These are phyloP conservation scores for Cliona cf. orientalis DNA, from an alignment of 37 sponge, comb jelly and placozoan genomes.

Conservation along the genomic window DNA sequence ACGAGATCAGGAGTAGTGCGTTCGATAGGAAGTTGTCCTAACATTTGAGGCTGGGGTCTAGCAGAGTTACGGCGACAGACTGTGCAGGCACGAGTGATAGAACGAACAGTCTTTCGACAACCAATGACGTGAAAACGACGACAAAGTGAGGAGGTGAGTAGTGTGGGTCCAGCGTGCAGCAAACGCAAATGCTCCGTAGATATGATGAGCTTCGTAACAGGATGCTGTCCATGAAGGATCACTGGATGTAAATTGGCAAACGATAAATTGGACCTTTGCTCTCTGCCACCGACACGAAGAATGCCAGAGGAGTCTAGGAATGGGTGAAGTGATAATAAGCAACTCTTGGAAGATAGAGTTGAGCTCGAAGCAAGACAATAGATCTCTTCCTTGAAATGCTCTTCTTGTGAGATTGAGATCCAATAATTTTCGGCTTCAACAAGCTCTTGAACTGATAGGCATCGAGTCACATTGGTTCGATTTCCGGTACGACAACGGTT, in stretches of 20 bases:
- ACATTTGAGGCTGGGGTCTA: too few species aligned
- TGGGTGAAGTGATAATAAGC: background rate
- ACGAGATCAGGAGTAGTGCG: too few species aligned
- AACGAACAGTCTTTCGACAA: too few species aligned
- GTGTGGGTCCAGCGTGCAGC: too few species aligned
- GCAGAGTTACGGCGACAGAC: too few species aligned
- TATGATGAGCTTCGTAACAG: background rate
- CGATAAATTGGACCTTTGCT: background rate
- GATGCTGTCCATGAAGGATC: conserved; percentile 18
- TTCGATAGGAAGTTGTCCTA: too few species aligned
- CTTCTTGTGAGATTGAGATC: background rate
- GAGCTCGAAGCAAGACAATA: background rate
- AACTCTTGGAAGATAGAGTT: background rate
- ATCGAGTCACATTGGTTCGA: background rate
- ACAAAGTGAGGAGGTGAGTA: too few species aligned
- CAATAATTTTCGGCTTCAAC: conserved; percentile 2
- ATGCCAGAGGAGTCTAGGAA: conserved; percentile 1
- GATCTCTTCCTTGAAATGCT: conserved; percentile 1
- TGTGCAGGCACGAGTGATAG: too few species aligned
- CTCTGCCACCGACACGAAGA: conserved; percentile 7
- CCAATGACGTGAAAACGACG: too few species aligned
- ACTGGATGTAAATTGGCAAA: background rate
- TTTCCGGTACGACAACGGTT: background rate
- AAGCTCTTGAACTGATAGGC: conserved; percentile 4
- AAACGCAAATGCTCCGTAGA: too few species aligned